Base-by-base conservation (phyloP, 2,113 vertebrate genomes). In the Chloebia gouldiae region DNA sequence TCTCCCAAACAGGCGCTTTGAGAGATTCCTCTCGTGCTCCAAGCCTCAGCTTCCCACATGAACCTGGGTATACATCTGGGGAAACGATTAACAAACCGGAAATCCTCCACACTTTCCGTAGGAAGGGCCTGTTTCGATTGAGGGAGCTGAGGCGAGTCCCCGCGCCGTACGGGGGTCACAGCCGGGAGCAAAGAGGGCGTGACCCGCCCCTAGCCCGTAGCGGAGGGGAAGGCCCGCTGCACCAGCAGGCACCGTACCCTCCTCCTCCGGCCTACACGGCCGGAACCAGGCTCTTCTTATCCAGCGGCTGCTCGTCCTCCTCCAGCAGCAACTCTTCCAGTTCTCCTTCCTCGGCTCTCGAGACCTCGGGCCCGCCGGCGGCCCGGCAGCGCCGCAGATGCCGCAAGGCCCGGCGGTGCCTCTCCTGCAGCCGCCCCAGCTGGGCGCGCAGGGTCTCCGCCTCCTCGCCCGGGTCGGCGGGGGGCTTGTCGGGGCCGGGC, bases 361-460 rank as follows among this genome's bases (percentile, higher is more conserved):
- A 59, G 19, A 60, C 87, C 45, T 80, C 54, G 19, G 22, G 5
- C 22, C 24, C 39, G 4, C 20, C 35, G 3, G 65, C 47, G 25
- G 65, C 88, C 18, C 65, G 79, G 75, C 73, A 87, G 2, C 95
- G 93, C 73, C 94, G 90, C 63, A 98, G 86, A 53, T 96, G 95
- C 66, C 83, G 57, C 95, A 98, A 51, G 37, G 97, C 98, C 23
- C 84, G 92, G 76, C 95, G 95, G 59, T 97, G 96, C 88, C 96
- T 96, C 47, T 96, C 81, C 39, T 77, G 45, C 57, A 80, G 94
- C 3, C 12, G 59, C 20, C 15, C 72, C 59, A 78, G 85, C 91
- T 42, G 82, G 49, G 51, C 44, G 21, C 44, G 68, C 57, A 79
- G 47, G 33, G 42, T 77, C 87, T 93, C 8, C 49, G 56, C 39